phyloP scores from a whole-genome alignment of 30 jellyfish, hydroid and myxozoan genomes.

The Aurelia sp. region DNA sequence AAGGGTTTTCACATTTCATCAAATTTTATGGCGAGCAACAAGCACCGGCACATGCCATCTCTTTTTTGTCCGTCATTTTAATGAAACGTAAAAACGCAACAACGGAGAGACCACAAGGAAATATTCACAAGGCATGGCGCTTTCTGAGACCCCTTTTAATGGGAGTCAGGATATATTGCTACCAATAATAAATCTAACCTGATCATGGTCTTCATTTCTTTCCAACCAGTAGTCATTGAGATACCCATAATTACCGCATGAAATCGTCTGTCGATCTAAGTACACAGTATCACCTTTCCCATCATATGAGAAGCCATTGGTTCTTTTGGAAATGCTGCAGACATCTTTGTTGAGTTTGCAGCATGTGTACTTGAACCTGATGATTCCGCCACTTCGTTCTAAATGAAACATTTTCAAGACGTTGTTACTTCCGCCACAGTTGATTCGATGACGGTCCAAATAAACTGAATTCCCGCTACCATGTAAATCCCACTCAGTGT shows the following conservation, averaged over 20 bases:
- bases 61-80: no score
- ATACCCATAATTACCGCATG: slow-evolving; percentile 8
- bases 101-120: no score
- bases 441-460: background rate
- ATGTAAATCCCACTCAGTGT: background rate
- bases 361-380: background rate
- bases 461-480: slow-evolving; percentile 7
- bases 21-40: no score
- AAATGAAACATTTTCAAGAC: slow-evolving; percentile 1
- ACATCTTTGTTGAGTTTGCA: slow-evolving; percentile 15
- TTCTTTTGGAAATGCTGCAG: background rate
- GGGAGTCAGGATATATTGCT: no score
- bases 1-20: no score
- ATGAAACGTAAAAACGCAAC: no score
- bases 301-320: background rate
- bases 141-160: no score
- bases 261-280: slow-evolving; percentile 12
- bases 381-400: background rate
- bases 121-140: no score
- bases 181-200: background rate
- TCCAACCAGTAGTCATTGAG: background rate
- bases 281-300: slow-evolving; percentile 6
- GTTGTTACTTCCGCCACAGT: slow-evolving; percentile 12
- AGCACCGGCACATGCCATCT: no score
- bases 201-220: background rate